Evolutionary conservation across 1,140 invertebrate genomes (phyloP), one percentile per base, ranked within the genome.

Genomic region (Thaumatotibia leucotreta): DNA sequence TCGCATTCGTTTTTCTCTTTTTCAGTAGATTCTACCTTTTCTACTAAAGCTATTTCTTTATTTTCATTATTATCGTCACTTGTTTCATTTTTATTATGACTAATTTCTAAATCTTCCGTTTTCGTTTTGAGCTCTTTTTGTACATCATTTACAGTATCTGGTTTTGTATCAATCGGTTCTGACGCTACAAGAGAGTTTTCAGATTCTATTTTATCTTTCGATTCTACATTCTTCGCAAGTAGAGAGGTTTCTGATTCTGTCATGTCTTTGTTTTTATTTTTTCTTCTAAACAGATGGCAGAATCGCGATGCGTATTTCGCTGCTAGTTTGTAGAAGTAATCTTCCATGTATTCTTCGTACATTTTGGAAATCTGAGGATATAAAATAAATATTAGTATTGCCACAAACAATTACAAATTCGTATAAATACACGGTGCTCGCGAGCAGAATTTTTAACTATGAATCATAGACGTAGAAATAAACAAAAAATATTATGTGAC

Each of bases 281-380:
- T 80, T 4, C 68, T 71, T 69, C 77, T 82, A 29, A 89, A 84
- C 14, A 85, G 67, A 23, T 72, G 67, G 74, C 87, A 78, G 61
- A 86, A 77, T 83, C 83, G 69, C 52, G 86, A 88, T 0, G 82
- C 87, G 14, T 92, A 70, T 76, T 86, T 91, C 14, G 91, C 90
- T 65, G 93, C 83, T 68, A 93, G 80, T 70, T 89, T 92, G 79
- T 92, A 93, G 3, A 93, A 82, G 33, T 94, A 92, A 78, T 95
- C 93, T 86, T 96, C 95, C 11, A 96, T 78, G 75, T 94, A 95
- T 80, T 96, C 94, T 82, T 96, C 95, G 35, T 95, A 95, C 86
- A 95, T 93, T 89, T 93, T 94, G 2, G 94, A 94, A 3, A 96
- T 74, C 92, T 94, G 86, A 33, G 92, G 84, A 66, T 89, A 78